Conservation (phyloP, 2,888 invertebrate genomes). For the Vandiemenella viatica region DNA sequence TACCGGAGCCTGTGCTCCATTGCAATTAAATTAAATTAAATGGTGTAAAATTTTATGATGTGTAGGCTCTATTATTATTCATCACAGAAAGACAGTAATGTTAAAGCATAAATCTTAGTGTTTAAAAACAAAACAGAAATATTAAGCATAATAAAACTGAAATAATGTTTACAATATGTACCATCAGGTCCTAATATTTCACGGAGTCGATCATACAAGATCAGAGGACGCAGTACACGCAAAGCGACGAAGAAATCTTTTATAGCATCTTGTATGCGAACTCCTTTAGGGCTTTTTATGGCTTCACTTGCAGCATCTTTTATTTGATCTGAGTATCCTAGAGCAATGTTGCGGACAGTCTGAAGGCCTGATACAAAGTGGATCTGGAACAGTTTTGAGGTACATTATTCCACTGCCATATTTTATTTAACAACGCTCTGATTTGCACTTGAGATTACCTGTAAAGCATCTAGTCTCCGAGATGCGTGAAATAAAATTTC, state of each 20-base stretch:
- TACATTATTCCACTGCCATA: not conserved
- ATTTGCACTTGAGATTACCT: slow-evolving; percentile 7
- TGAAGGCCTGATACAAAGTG: not conserved
- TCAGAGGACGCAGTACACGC: too few species aligned
- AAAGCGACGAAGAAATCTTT: too few species aligned
- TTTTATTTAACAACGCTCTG: not conserved
- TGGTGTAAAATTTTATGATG: too few species aligned
- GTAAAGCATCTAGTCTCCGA: slow-evolving; percentile 13
- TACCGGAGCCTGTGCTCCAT: too few species aligned
- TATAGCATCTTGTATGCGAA: not conserved
- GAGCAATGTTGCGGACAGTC: not conserved
- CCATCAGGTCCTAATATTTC: not conserved
- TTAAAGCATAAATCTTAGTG: too few species aligned
- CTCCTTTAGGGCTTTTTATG: not conserved
- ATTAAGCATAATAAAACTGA: too few species aligned
- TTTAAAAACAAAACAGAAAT: too few species aligned
- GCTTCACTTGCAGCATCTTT: not conserved
- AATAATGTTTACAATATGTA: not conserved
- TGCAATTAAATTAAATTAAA: too few species aligned
- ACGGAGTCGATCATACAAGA: too few species aligned
- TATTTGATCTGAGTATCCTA: not conserved
- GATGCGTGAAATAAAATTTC: slow-evolving; percentile 14
- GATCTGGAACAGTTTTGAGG: too few species aligned
- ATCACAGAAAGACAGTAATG: too few species aligned
- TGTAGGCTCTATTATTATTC: too few species aligned